Percentiles rank a stretch among this genome's conserved stretches.
Conservation (phyloP, 2,113 vertebrate genomes). For the Dinomys branickii region DNA sequence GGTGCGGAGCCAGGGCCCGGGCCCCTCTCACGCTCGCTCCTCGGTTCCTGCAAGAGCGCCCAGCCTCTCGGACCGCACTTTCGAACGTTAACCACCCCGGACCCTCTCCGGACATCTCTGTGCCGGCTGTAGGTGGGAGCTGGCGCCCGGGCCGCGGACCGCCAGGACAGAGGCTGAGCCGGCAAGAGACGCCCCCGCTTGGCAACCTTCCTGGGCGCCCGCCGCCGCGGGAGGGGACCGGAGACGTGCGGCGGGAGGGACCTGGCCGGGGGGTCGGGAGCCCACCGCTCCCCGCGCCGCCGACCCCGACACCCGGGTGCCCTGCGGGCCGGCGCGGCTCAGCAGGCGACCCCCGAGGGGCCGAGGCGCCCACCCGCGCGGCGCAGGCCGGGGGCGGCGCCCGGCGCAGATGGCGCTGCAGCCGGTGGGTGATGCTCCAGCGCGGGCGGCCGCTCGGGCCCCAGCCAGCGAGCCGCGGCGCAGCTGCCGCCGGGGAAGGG, state of each 20-base stretch:
- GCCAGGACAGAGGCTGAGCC: no score
- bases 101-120: slow-evolving; percentile 73
- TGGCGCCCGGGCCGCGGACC: background rate
- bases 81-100: background rate
- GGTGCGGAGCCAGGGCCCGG: background rate
- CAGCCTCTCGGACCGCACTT: background rate
- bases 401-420: slow-evolving; percentile 65
- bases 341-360: background rate
- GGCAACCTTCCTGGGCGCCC: background rate
- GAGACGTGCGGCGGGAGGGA: background rate
- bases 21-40: background rate
- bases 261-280: background rate
- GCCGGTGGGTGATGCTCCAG: background rate
- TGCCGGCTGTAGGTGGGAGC: background rate
- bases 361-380: slow-evolving; percentile 24
- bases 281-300: background rate
- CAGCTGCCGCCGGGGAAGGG: background rate
- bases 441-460: background rate
- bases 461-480: background rate
- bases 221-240: rapidly evolving
- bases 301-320: background rate
- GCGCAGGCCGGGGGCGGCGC: background rate
- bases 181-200: background rate
- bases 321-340: background rate
- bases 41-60: background rate